Evolutionary conservation across 2,888 invertebrate species (phyloP).

Genomic region (Sussaba pulchella): DNA sequence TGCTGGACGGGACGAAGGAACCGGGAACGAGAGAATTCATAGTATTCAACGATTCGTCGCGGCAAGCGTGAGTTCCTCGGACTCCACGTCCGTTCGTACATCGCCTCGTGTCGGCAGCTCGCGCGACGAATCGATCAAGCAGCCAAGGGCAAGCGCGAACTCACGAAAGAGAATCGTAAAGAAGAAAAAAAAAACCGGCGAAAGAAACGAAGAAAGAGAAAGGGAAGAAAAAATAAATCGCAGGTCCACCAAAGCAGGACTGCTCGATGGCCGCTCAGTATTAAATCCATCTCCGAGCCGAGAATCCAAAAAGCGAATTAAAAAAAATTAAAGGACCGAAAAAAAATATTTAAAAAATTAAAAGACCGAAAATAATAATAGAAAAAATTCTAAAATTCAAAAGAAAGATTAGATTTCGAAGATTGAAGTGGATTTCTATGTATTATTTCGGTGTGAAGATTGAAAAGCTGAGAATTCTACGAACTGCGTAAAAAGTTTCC

Average conservation of each 20-base stretch:
- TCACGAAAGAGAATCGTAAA: not conserved
- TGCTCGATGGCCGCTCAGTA: slow-evolving; percentile 55
- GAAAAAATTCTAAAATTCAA: too few species aligned
- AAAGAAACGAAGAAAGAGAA: not conserved
- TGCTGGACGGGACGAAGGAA: slow-evolving; percentile 20
- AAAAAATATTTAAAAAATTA: not conserved
- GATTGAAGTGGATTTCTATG: slow-evolving; percentile 7
- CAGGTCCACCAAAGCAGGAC: not conserved
- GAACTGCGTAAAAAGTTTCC: slow-evolving; percentile 11
- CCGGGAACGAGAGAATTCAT: slow-evolving; percentile 47
- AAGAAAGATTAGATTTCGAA: not conserved
- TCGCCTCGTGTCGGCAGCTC: slow-evolving; percentile 17
- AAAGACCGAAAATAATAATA: too few species aligned
- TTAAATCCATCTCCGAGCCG: slow-evolving; percentile 53
- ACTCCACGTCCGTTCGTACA: not conserved
- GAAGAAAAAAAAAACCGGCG: not conserved
- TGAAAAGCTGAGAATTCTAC: slow-evolving; percentile 6
- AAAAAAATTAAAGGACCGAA: slow-evolving; percentile 17
- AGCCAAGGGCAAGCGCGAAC: slow-evolving; percentile 32
- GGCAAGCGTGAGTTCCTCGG: slow-evolving; percentile 18
- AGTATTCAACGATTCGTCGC: slow-evolving; percentile 69
- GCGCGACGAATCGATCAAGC: slow-evolving; percentile 31
- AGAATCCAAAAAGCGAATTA: slow-evolving; percentile 24
- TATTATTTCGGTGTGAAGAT: slow-evolving; percentile 19
- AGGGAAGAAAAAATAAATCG: not conserved